A percentile compares a stretch with the other conserved stretches of the same genome.
Conservation (phyloP, 2,888 invertebrate species). For the Zele albiditarsus region DNA sequence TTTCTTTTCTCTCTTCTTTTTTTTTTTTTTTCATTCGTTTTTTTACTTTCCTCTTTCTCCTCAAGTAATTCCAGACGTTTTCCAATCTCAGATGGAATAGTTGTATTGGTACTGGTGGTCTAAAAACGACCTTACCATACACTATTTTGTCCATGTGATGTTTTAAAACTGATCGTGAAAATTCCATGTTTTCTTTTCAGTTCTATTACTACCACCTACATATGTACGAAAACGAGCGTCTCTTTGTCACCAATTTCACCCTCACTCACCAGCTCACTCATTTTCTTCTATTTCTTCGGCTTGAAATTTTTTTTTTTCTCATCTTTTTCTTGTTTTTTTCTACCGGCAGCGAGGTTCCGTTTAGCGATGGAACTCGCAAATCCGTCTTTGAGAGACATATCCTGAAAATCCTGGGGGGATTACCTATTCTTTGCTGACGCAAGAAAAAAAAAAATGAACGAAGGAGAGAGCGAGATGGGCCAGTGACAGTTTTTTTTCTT, state of each 20-base stretch:
- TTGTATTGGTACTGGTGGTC: not conserved
- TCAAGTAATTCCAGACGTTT: not conserved
- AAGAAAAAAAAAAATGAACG: not conserved
- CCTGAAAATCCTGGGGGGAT: slow-evolving; percentile 16
- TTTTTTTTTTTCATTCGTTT: slow-evolving; percentile 9
- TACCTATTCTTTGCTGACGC: not conserved
- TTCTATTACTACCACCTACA: not conserved
- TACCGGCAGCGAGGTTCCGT: not conserved
- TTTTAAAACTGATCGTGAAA: not conserved
- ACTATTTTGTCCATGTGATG: not conserved
- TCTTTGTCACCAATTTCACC: not conserved
- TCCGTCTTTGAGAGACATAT: slow-evolving; percentile 10
- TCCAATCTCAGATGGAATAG: not conserved
- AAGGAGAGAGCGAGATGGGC: not conserved
- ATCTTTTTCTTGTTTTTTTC: not conserved
- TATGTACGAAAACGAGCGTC: not conserved
- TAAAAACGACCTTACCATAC: not conserved
- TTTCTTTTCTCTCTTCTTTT: not conserved
- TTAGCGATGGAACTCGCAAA: not conserved
- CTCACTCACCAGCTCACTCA: not conserved
- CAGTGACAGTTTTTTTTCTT: slow-evolving; percentile 6
- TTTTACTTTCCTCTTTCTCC: not conserved
- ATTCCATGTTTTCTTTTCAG: not conserved
- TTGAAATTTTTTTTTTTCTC: slow-evolving; percentile 25
- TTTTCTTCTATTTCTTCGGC: not conserved